Percentiles rank a stretch among this genome's conserved stretches.
These are phyloP conservation scores for Tamias sibiricus DNA, from an alignment of 2,113 vertebrate species.

Conservation along the genomic window DNA sequence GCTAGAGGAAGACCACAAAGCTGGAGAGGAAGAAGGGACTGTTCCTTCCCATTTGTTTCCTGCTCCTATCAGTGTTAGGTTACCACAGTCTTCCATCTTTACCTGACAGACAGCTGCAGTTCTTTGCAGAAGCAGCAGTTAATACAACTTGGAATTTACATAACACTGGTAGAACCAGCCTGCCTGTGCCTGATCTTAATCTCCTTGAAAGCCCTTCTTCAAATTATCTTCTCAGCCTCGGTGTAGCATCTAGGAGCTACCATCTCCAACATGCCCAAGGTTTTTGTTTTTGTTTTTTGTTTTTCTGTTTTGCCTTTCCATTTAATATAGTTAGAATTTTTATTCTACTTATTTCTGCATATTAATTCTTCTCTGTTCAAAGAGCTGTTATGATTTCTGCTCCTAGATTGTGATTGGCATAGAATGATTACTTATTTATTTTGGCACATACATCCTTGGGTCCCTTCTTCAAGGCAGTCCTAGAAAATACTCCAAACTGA, in stretches of 20 bases:
- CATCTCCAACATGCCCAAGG: background rate
- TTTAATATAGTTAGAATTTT: background rate
- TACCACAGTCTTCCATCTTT: background rate
- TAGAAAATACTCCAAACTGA: background rate
- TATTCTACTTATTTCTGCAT: background rate
- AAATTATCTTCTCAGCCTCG: background rate
- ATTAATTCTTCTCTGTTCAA: background rate
- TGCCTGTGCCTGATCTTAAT: background rate
- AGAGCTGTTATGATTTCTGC: background rate
- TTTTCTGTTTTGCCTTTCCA: background rate
- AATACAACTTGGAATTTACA: background rate
- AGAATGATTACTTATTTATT: background rate
- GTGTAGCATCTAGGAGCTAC: rapidly evolving
- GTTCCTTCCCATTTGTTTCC: background rate
- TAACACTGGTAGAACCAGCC: background rate
- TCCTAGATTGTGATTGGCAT: background rate
- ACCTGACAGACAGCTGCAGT: background rate
- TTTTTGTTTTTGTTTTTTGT: background rate
- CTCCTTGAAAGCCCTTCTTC: background rate
- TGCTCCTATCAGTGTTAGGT: rapidly evolving
- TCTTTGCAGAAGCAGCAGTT: background rate
- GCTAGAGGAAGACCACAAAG: background rate
- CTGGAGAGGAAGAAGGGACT: background rate
- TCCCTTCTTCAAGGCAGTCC: background rate
- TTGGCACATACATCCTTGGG: background rate